These are phyloP conservation scores for Parelbella ahira DNA, from an alignment of 2,888 invertebrate species.

Conservation along the genomic window DNA sequence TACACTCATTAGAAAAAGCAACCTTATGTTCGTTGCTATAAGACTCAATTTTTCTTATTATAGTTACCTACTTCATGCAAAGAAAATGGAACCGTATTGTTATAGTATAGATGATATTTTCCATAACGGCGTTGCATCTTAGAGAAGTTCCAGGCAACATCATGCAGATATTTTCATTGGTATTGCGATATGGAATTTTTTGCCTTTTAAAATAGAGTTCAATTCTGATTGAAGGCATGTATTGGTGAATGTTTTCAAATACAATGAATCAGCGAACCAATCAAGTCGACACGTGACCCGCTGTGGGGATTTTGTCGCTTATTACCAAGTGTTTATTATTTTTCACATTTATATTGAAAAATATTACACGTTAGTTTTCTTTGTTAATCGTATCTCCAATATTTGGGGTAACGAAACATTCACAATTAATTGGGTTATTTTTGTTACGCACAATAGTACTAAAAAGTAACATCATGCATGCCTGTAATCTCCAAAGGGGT, in stretches of 20 bases:
- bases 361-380: neutral
- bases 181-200: too few species aligned
- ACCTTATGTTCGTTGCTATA: conserved; percentile 14
- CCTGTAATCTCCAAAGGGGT: too few species aligned
- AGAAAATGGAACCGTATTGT: neutral
- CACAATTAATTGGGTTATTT: too few species aligned
- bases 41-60: conserved; percentile 20
- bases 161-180: conserved; percentile 16
- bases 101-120: neutral
- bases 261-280: conserved; percentile 59
- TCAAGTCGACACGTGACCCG: conserved; percentile 63
- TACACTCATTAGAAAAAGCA: conserved; percentile 26
- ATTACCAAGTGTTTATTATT: conserved; percentile 29
- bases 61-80: too few species aligned
- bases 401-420: neutral
- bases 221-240: conserved; percentile 18
- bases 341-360: conserved; percentile 2
- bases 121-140: neutral
- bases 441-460: too few species aligned
- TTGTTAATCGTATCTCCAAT: conserved; percentile 5
- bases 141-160: conserved; percentile 1
- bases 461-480: too few species aligned
- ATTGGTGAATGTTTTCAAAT: conserved; percentile 35
- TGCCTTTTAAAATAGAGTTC: conserved; percentile 22
- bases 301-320: conserved; percentile 32